Evolutionary conservation across 2,797 vertebrate species (phyloP).

Genomic region (Melopsittacus undulatus): DNA sequence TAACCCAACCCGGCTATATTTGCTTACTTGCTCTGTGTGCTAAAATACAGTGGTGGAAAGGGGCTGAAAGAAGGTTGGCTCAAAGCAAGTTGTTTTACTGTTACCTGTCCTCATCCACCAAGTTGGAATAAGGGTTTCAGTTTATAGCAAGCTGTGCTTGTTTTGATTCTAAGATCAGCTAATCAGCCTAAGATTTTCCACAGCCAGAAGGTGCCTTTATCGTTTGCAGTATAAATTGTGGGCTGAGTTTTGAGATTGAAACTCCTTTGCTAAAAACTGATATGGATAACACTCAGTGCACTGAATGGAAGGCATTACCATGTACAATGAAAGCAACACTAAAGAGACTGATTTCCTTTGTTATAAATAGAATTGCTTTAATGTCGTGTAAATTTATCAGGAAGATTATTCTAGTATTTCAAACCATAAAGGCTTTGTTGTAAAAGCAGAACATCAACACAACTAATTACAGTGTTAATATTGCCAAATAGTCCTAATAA

Average conservation of each 20-base stretch:
- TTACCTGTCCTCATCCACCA: not conserved
- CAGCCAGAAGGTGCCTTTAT: not conserved
- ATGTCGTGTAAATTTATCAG: not conserved
- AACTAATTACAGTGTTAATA: not conserved
- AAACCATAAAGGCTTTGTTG: not conserved
- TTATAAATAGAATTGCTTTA: not conserved
- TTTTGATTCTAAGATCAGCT: not conserved
- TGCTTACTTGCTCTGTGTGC: not conserved
- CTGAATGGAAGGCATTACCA: not conserved
- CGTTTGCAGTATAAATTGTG: not conserved
- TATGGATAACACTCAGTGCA: not conserved
- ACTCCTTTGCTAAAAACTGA: not conserved
- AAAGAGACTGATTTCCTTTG: not conserved
- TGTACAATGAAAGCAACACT: not conserved
- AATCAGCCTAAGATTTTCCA: not conserved
- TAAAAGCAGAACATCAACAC: not conserved
- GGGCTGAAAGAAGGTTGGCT: not conserved
- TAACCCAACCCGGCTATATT: not conserved
- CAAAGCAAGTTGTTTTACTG: not conserved
- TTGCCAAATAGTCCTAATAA: not conserved
- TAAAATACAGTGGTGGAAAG: not conserved
- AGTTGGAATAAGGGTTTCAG: not conserved
- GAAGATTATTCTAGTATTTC: not conserved
- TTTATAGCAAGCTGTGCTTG: not conserved
- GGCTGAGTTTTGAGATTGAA: not conserved